Conservation (phyloP, 1,140 invertebrate species). For the Zelostemma sp. region DNA sequence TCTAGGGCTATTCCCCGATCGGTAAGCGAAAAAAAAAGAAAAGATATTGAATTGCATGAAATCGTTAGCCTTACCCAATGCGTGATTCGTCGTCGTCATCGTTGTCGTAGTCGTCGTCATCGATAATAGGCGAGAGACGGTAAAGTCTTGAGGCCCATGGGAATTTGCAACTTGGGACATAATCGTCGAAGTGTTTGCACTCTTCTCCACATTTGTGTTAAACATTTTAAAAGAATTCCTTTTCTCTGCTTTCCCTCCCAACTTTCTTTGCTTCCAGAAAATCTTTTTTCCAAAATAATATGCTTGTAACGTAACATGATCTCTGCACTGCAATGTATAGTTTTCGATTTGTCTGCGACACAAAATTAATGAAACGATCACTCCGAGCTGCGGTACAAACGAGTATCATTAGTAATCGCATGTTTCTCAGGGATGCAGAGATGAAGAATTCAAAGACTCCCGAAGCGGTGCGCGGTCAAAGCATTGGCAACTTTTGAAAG, state of each 20-base stretch:
- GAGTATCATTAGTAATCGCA: no score
- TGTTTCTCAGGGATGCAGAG: no score
- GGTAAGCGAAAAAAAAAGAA: neutral
- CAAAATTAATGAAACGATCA: no score
- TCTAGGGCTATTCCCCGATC: neutral
- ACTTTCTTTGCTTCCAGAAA: constrained; percentile 7
- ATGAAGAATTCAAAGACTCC: no score
- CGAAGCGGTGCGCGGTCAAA: no score
- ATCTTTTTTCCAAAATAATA: no score
- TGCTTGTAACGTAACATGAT: no score
- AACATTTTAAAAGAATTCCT: constrained; percentile 50
- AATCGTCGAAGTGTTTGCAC: constrained; percentile 44
- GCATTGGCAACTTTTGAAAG: no score
- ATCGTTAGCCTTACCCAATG: constrained; percentile 55
- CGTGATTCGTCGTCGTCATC: constrained; percentile 55
- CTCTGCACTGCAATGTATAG: no score
- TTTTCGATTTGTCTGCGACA: no score
- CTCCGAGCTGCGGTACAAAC: no score
- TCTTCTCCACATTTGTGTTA: constrained; percentile 45
- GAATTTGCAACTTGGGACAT: constrained; percentile 55
- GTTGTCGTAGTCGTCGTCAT: constrained; percentile 37
- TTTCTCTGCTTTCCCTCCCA: constrained; percentile 9
- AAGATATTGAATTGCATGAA: constrained; percentile 1
- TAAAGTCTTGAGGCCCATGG: constrained; percentile 66
- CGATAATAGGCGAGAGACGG: constrained; percentile 63